phyloP scores from a whole-genome alignment of 2,797 vertebrate genomes.

The Acanthornis magna region DNA sequence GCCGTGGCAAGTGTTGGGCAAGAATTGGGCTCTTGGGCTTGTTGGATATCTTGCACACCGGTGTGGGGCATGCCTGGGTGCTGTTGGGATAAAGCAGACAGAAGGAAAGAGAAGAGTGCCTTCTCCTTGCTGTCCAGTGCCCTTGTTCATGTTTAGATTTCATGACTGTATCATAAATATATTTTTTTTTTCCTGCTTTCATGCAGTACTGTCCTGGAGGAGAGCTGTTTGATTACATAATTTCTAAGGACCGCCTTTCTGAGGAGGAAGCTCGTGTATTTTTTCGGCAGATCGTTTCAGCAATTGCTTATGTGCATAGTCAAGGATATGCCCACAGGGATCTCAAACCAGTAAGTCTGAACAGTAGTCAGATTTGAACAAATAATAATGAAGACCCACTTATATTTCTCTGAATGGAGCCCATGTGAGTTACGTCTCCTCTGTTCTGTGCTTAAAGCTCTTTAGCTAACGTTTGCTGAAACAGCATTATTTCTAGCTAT shows the following conservation, averaged over 20 bases:
- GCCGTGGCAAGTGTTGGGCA: rapidly evolving
- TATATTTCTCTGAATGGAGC: background rate
- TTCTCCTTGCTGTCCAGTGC: background rate
- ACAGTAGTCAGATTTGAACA: background rate
- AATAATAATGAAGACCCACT: background rate
- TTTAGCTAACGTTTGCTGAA: background rate
- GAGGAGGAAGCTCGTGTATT: slow-evolving; percentile 91
- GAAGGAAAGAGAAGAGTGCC: background rate
- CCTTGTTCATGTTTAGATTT: background rate
- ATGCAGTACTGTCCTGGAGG: slow-evolving; percentile 92
- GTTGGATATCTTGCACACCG: background rate
- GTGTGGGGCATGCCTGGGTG: rapidly evolving
- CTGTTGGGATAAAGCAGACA: background rate
- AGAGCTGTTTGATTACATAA: slow-evolving; percentile 94
- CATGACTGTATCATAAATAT: background rate
- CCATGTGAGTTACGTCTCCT: background rate
- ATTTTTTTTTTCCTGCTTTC: background rate
- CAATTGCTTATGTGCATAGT: slow-evolving; percentile 91
- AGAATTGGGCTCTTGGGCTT: background rate
- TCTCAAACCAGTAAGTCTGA: slow-evolving; percentile 88
- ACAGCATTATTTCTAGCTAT: background rate
- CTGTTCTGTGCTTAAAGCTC: background rate
- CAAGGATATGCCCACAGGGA: slow-evolving; percentile 94
- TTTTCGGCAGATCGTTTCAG: slow-evolving; percentile 93
- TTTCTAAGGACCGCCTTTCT: slow-evolving; percentile 89